Evolutionary conservation across 2,888 invertebrate species (phyloP).

Genomic region (Hypsopygia costalis): DNA sequence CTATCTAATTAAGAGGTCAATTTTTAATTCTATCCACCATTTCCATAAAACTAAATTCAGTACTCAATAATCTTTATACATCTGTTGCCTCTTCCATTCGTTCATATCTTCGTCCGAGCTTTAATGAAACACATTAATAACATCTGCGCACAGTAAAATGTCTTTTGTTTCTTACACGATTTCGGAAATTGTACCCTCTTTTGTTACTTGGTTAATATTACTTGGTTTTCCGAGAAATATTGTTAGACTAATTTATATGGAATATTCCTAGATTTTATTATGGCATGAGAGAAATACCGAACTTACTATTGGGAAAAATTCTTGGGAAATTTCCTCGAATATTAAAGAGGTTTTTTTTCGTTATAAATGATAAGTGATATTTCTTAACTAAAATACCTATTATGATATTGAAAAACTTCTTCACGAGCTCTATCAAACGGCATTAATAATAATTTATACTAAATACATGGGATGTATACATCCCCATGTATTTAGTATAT

Average conservation of each 20-base stretch:
- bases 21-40: not conserved
- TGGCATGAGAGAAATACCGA: too few relatives aligned
- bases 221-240: slow-evolving; percentile 19
- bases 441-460: too few relatives aligned
- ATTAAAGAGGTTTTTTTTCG: too few relatives aligned
- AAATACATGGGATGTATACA: too few relatives aligned
- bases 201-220: slow-evolving; percentile 30
- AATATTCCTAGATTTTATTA: slow-evolving; percentile 2
- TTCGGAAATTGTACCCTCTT: slow-evolving; percentile 24
- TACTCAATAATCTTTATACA: not conserved
- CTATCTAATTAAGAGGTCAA: too few relatives aligned
- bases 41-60: not conserved
- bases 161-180: slow-evolving; percentile 52
- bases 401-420: too few relatives aligned
- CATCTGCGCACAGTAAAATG: slow-evolving; percentile 56
- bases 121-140: slow-evolving; percentile 65
- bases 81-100: slow-evolving; percentile 25
- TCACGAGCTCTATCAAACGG: too few relatives aligned
- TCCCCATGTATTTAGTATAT: too few relatives aligned
- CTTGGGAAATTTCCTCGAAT: too few relatives aligned
- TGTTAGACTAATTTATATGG: slow-evolving; percentile 13
- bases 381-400: too few relatives aligned
- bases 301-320: too few relatives aligned
- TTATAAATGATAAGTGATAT: too few relatives aligned
- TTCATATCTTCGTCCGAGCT: slow-evolving; percentile 21